phyloP scores from a whole-genome alignment of 2,797 vertebrate genomes.

The Ambastaia sidthimunki region DNA sequence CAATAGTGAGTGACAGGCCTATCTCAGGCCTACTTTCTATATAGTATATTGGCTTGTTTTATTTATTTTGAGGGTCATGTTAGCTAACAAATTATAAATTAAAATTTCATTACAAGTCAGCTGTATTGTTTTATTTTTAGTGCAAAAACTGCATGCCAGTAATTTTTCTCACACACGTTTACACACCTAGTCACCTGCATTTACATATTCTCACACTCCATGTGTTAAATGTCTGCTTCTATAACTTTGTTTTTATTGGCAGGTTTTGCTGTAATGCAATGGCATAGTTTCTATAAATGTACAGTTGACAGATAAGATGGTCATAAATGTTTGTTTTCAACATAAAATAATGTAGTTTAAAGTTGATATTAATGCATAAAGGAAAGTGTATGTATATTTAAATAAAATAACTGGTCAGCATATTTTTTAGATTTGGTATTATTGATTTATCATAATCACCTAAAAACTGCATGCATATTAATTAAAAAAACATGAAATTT shows the following conservation, averaged over 20 bases:
- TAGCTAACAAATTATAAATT: not conserved
- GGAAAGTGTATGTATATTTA: not conserved
- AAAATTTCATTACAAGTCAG: not conserved
- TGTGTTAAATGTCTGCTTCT: constrained; percentile 9
- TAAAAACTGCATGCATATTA: not conserved
- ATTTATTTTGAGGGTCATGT: not conserved
- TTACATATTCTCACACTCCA: constrained; percentile 19
- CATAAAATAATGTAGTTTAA: not conserved
- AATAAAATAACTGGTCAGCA: no score
- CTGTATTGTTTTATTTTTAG: not conserved
- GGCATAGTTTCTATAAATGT: not conserved
- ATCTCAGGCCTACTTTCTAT: constrained; percentile 5
- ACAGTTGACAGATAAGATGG: not conserved
- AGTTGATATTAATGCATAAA: no score
- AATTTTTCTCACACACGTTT: not conserved
- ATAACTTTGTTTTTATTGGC: not conserved
- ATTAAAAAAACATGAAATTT: not conserved
- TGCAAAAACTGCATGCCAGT: not conserved
- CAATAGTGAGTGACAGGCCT: constrained; percentile 75
- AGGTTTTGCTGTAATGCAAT: not conserved
- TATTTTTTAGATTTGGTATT: not conserved
- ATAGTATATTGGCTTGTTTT: not conserved
- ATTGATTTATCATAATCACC: not conserved
- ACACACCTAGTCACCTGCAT: constrained; percentile 15
- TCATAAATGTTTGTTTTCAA: not conserved